Conservation (phyloP, 2,113 vertebrate species). For the Thalassoma bifasciatum region DNA sequence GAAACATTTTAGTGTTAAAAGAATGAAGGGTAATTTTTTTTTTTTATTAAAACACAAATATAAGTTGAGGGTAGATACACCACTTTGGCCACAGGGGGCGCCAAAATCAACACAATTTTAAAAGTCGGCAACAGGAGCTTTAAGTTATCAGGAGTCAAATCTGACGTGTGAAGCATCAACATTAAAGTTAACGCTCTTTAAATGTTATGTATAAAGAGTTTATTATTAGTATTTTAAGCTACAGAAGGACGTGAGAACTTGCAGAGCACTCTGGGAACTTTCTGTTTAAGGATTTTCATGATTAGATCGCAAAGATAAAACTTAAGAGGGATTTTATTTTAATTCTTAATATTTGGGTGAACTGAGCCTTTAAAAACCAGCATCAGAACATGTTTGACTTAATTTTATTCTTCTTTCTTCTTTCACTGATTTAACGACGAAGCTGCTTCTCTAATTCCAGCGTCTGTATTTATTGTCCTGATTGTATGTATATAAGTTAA, state of each 20-base stretch:
- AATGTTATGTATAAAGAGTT: too few species aligned
- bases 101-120: too few species aligned
- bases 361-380: constrained; percentile 17
- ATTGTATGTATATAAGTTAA: constrained; percentile 40
- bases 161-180: too few species aligned
- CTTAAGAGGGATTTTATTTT: neutral
- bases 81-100: too few species aligned
- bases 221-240: neutral
- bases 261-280: constrained; percentile 12
- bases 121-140: too few species aligned
- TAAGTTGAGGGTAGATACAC: too few species aligned
- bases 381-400: neutral
- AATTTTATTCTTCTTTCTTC: neutral
- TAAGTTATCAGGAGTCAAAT: too few species aligned
- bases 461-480: constrained; percentile 53
- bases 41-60: too few species aligned
- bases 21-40: too few species aligned
- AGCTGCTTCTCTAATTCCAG: constrained; percentile 45
- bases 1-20: too few species aligned
- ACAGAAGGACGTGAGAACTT: neutral
- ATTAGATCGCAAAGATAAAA: neutral
- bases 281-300: neutral
- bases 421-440: constrained; percentile 26
- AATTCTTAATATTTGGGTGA: constrained; percentile 3
- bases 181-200: too few species aligned